Evolutionary conservation across 2,888 invertebrate genomes (phyloP).

Genomic region (Agrochola litura): DNA sequence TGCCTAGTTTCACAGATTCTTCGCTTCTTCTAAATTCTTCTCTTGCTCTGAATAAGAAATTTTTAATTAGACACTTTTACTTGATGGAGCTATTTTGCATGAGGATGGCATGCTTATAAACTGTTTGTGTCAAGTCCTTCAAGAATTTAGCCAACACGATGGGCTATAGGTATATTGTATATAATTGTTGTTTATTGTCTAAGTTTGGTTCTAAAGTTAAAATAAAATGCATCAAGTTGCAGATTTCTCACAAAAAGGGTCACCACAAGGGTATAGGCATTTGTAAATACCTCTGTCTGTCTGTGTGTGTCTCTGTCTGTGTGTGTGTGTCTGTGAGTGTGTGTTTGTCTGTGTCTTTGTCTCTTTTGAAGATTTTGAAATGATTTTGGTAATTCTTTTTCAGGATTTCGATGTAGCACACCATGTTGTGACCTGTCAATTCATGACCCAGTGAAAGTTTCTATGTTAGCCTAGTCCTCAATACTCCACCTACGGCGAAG

Average conservation of each 20-base stretch:
- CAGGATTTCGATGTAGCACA: not conserved
- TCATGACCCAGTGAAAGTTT: too few relatives aligned
- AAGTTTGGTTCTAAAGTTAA: not conserved
- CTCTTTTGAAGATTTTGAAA: not conserved
- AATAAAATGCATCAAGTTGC: too few relatives aligned
- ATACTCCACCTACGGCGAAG: not conserved
- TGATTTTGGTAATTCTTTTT: not conserved
- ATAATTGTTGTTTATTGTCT: not conserved
- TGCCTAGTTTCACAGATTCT: constrained; percentile 26
- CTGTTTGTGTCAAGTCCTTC: not conserved
- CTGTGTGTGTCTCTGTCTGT: too few relatives aligned
- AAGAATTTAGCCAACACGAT: not conserved
- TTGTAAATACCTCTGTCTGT: not conserved
- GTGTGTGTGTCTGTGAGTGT: too few relatives aligned
- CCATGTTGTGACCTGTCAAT: too few relatives aligned
- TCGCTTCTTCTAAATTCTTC: constrained; percentile 45
- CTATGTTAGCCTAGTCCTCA: not conserved
- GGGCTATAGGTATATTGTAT: not conserved
- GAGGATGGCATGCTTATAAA: not conserved
- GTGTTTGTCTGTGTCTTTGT: too few relatives aligned
- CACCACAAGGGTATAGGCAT: not conserved
- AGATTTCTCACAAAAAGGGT: not conserved
- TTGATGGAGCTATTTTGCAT: constrained; percentile 18
- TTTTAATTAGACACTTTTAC: constrained; percentile 39
- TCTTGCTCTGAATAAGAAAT: constrained; percentile 29